phyloP scores from a whole-genome alignment of 2,797 vertebrate genomes.

The Lepilemur septentrionalis region DNA sequence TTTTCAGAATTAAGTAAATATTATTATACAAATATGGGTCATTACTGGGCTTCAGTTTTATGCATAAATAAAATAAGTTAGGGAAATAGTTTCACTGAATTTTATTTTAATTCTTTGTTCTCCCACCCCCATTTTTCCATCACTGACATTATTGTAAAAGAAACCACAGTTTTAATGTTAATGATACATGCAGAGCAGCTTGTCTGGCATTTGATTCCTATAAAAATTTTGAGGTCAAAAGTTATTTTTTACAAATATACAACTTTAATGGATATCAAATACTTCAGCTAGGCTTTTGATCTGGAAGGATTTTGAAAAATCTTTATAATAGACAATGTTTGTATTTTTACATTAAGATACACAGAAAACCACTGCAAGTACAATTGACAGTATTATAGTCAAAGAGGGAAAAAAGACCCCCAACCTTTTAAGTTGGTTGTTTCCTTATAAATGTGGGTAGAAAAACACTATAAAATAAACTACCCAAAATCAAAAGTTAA shows the following conservation, averaged over 20 bases:
- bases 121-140: neutral
- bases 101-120: slow-evolving; percentile 44
- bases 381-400: neutral
- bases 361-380: slow-evolving; percentile 11
- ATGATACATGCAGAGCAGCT: neutral
- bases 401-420: neutral
- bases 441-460: neutral
- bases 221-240: neutral
- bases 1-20: slow-evolving; percentile 46
- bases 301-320: slow-evolving; percentile 16
- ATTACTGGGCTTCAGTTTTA: neutral
- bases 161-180: slow-evolving; percentile 10
- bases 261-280: slow-evolving; percentile 15
- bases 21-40: slow-evolving; percentile 13
- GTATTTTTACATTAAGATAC: slow-evolving; percentile 24
- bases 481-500: neutral
- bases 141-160: neutral
- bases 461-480: neutral
- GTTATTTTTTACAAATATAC: neutral
- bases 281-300: slow-evolving; percentile 28
- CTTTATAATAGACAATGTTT: neutral
- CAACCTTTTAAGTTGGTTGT: neutral
- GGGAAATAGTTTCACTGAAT: neutral
- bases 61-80: slow-evolving; percentile 39
- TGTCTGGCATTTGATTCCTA: neutral